phyloP scores from a whole-genome alignment of 2,888 invertebrate genomes.

The Andrena fulva region DNA sequence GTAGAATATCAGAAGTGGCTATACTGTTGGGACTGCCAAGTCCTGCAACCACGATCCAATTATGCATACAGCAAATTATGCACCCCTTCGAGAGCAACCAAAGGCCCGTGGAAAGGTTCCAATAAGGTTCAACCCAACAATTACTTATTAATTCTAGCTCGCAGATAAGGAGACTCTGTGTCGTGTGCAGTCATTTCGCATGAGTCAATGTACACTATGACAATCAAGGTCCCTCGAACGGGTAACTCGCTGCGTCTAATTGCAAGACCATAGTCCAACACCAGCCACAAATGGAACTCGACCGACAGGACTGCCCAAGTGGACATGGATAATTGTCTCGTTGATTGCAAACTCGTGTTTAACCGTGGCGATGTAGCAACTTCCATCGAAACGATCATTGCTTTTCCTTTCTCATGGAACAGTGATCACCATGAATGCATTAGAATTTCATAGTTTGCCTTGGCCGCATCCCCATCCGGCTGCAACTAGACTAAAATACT shows the following conservation, averaged over 20 bases:
- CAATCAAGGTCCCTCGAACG: constrained; percentile 59
- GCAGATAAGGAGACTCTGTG: constrained; percentile 40
- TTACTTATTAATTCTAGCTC: constrained; percentile 41
- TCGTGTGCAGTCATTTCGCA: constrained; percentile 29
- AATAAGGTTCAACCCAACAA: constrained; percentile 20
- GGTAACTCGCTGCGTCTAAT: constrained; percentile 48
- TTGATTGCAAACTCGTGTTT: constrained; percentile 56
- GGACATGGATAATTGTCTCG: constrained; percentile 49
- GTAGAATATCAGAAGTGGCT: not conserved
- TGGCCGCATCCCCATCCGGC: not conserved
- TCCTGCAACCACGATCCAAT: not conserved
- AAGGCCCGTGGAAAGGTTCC: not conserved
- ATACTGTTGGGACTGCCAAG: not conserved
- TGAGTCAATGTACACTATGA: constrained; percentile 47
- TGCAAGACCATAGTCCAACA: constrained; percentile 56
- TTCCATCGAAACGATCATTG: constrained; percentile 36
- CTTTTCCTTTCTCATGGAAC: constrained; percentile 27
- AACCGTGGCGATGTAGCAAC: constrained; percentile 32
- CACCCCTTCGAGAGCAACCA: constrained; percentile 1
- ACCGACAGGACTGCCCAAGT: constrained; percentile 42
- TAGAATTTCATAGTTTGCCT: constrained; percentile 48
- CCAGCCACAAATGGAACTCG: constrained; percentile 56
- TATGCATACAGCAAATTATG: not conserved
- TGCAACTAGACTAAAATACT: not conserved
- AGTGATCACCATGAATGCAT: constrained; percentile 28